These are phyloP conservation scores for Adelphocoris suturalis DNA, from an alignment of 2,888 invertebrate species.

Conservation along the genomic window DNA sequence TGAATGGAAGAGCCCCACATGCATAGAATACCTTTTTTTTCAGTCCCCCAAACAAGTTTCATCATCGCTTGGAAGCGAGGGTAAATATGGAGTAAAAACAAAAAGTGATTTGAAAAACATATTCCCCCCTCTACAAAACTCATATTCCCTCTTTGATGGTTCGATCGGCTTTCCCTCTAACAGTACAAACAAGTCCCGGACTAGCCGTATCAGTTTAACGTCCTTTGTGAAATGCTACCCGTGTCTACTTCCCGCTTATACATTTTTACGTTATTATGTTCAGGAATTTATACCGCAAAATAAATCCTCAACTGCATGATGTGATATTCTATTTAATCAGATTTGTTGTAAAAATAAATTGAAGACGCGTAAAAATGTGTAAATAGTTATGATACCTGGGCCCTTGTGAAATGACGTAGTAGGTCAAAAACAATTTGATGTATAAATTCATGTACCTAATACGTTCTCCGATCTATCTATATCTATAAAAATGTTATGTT, in stretches of 20 bases:
- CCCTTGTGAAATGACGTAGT: no score
- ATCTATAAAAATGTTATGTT: no score
- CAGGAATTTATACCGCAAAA: no score
- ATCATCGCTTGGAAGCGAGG: not conserved
- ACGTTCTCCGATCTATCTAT: no score
- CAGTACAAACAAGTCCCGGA: not conserved
- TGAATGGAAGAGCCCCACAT: constrained; percentile 29
- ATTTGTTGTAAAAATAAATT: no score
- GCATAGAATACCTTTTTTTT: not conserved
- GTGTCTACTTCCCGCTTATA: not conserved
- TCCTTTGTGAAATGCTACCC: not conserved
- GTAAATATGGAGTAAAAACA: not conserved
- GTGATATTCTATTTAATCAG: no score
- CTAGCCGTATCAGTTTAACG: not conserved
- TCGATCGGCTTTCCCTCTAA: not conserved
- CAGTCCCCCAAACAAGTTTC: constrained; percentile 1
- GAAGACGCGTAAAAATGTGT: no score
- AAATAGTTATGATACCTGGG: no score
- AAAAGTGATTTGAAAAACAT: not conserved
- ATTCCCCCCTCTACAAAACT: not conserved
- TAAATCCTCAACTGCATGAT: no score
- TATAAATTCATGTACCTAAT: no score
- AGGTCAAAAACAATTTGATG: no score
- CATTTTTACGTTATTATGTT: not conserved
- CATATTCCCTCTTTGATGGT: not conserved